Percentiles rank a stretch among this genome's conserved stretches.
Conservation (phyloP, 1,140 invertebrate species). For the Papilio dardanus region DNA sequence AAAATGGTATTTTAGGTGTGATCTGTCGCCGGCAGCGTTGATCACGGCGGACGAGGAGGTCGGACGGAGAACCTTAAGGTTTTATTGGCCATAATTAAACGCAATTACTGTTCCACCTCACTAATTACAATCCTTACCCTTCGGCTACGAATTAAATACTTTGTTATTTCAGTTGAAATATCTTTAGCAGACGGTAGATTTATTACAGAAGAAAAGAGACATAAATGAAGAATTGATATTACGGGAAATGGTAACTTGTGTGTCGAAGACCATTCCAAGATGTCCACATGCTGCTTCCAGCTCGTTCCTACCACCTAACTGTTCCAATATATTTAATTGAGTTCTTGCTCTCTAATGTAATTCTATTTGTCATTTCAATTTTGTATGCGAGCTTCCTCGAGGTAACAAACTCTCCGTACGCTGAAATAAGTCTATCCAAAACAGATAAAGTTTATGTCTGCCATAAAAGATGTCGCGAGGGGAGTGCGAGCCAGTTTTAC, state of each 20-base stretch:
- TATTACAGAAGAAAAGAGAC: too few species aligned
- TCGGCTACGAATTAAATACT: neutral
- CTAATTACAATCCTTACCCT: slow-evolving; percentile 12
- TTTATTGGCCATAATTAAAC: slow-evolving; percentile 16
- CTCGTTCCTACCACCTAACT: neutral
- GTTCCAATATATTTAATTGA: neutral
- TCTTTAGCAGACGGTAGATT: too few species aligned
- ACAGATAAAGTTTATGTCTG: slow-evolving; percentile 9
- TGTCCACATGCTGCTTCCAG: too few species aligned
- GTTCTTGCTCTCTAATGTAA: neutral
- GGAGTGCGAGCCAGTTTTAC: slow-evolving; percentile 3
- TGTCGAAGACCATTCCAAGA: too few species aligned
- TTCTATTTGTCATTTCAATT: neutral
- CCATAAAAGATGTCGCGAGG: slow-evolving; percentile 5
- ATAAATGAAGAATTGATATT: too few species aligned
- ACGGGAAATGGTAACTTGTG: neutral
- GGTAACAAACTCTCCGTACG: neutral
- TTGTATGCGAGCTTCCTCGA: neutral
- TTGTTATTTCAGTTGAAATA: neutral
- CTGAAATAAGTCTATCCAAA: neutral
- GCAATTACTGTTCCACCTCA: slow-evolving; percentile 4
- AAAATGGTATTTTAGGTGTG: neutral
- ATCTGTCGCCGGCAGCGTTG: neutral
- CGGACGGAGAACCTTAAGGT: neutral
- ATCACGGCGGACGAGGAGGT: neutral